phyloP scores from a whole-genome alignment of 1,140 invertebrate species.

The Phymastichus coffea region DNA sequence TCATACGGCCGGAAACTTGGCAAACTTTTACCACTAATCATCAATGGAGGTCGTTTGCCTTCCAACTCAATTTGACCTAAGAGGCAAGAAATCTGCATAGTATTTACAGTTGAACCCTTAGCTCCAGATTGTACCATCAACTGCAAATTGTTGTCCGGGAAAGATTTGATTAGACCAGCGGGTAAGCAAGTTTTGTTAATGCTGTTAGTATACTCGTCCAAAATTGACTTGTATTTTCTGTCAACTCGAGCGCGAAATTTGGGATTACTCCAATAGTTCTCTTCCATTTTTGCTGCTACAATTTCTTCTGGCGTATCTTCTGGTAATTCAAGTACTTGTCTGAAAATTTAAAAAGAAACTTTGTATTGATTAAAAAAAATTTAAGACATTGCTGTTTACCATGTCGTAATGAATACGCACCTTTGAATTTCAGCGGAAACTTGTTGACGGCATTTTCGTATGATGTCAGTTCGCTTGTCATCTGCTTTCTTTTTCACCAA shows the following conservation, averaged over 20 bases:
- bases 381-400: neutral
- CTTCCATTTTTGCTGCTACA: constrained; percentile 69
- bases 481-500: constrained; percentile 75
- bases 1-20: constrained; percentile 94
- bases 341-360: constrained; percentile 47
- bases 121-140: constrained; percentile 98
- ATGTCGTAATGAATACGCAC: neutral
- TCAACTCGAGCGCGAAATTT: constrained; percentile 81
- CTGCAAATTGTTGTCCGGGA: constrained; percentile 95
- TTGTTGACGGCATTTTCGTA: constrained; percentile 69
- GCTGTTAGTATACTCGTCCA: constrained; percentile 85
- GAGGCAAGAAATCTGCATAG: constrained; percentile 96
- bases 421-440: constrained; percentile 45
- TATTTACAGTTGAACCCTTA: constrained; percentile 95
- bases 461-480: constrained; percentile 68
- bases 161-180: constrained; percentile 78
- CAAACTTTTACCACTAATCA: constrained; percentile 88
- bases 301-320: constrained; percentile 58
- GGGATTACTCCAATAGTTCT: constrained; percentile 71
- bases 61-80: constrained; percentile 98
- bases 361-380: neutral
- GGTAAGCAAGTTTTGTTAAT: constrained; percentile 87
- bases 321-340: constrained; percentile 70
- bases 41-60: constrained; percentile 92
- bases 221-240: constrained; percentile 77